These are phyloP conservation scores for Drosophila anceps DNA, from an alignment of 2,888 invertebrate species.

Conservation along the genomic window DNA sequence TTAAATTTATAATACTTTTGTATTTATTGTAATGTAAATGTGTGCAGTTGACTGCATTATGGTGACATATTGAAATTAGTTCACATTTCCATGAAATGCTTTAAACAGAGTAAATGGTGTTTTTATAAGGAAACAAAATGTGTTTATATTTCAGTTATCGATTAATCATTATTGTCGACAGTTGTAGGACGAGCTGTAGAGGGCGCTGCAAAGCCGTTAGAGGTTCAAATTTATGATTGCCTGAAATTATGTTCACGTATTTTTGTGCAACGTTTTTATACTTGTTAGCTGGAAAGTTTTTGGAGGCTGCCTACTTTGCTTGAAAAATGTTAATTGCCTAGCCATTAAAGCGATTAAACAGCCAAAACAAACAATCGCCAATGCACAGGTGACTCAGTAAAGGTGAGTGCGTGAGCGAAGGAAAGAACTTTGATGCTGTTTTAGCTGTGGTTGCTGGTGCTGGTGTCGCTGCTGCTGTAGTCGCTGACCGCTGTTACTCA, in stretches of 20 bases:
- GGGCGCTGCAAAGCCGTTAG: slow-evolving; percentile 31
- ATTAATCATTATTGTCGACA: not conserved
- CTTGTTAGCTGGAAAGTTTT: slow-evolving; percentile 17
- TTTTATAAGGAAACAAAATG: slow-evolving; percentile 30
- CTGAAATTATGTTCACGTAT: not conserved
- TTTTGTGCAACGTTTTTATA: slow-evolving; percentile 27
- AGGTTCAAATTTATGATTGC: slow-evolving; percentile 1
- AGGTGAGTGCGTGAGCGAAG: slow-evolving; percentile 24
- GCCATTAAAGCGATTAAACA: slow-evolving; percentile 81
- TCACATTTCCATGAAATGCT: slow-evolving; percentile 81
- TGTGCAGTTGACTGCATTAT: slow-evolving; percentile 38
- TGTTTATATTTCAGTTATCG: slow-evolving; percentile 11
- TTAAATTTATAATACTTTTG: slow-evolving; percentile 55
- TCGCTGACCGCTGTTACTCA: slow-evolving; percentile 74
- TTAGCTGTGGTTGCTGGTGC: slow-evolving; percentile 26
- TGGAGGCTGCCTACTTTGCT: slow-evolving; percentile 25
- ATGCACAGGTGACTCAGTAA: slow-evolving; percentile 52
- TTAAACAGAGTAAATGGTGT: slow-evolving; percentile 56
- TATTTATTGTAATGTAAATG: slow-evolving; percentile 61
- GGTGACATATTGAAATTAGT: slow-evolving; percentile 34
- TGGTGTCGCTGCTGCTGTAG: slow-evolving; percentile 39
- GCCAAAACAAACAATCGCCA: slow-evolving; percentile 67
- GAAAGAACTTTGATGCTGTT: slow-evolving; percentile 35
- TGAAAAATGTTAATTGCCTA: slow-evolving; percentile 70
- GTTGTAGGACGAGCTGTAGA: slow-evolving; percentile 7